Conservation (phyloP, 2,888 invertebrate species). For the Petrophora chlorosata region DNA sequence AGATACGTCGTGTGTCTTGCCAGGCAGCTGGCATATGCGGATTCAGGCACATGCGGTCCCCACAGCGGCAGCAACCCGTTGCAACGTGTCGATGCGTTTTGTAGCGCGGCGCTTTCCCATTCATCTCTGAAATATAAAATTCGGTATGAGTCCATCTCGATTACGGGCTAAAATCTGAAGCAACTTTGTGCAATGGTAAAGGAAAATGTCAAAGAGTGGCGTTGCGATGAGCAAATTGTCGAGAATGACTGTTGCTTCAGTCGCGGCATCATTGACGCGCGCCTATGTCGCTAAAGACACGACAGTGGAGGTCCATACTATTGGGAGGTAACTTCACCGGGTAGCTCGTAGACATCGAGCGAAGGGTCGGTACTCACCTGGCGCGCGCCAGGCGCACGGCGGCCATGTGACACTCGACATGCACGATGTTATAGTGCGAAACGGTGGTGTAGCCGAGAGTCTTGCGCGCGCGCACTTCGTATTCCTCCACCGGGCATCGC, state of each 20-base stretch:
- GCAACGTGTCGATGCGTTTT: slow-evolving; percentile 98
- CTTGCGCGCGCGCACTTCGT: slow-evolving; percentile 94
- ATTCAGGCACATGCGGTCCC: slow-evolving; percentile 97
- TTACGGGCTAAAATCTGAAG: too few species aligned
- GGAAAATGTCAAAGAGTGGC: too few species aligned
- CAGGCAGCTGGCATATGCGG: slow-evolving; percentile 96
- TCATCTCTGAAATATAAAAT: slow-evolving; percentile 93
- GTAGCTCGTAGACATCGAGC: too few species aligned
- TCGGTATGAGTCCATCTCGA: too few species aligned
- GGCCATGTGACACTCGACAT: slow-evolving; percentile 98
- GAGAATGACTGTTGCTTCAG: too few species aligned
- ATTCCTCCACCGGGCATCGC: slow-evolving; percentile 96
- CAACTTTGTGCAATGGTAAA: too few species aligned
- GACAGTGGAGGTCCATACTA: too few species aligned
- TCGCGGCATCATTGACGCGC: too few species aligned
- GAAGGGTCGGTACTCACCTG: slow-evolving; percentile 60
- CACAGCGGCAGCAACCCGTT: slow-evolving; percentile 98
- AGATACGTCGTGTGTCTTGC: slow-evolving; percentile 96
- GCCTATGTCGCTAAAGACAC: too few species aligned
- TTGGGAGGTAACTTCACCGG: too few species aligned
- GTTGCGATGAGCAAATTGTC: too few species aligned
- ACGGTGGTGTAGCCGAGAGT: slow-evolving; percentile 96
- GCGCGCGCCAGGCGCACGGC: slow-evolving; percentile 90
- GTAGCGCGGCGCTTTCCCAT: slow-evolving; percentile 98
- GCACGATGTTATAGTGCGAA: slow-evolving; percentile 99